Evolutionary conservation across 2,113 vertebrate genomes (phyloP).

Genomic region (Phyllostomus hastatus): DNA sequence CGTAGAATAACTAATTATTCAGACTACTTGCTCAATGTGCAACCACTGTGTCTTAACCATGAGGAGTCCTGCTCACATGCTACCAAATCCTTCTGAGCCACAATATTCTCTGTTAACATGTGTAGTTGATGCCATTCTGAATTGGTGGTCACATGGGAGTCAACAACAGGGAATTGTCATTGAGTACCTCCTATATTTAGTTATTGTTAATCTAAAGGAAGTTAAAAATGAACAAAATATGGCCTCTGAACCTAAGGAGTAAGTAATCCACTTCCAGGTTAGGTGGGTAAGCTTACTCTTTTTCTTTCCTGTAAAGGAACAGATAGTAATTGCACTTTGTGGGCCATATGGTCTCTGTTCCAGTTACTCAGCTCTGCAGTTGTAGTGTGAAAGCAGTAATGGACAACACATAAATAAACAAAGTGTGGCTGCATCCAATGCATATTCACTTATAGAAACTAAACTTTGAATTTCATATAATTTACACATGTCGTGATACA

Average conservation of each 20-base stretch:
- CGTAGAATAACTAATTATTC: not conserved
- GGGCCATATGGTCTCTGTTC: not conserved
- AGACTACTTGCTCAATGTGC: not conserved
- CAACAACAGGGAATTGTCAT: not conserved
- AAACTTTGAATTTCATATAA: conserved; percentile 17
- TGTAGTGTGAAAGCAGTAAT: not conserved
- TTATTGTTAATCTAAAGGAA: not conserved
- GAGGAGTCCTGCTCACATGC: not conserved
- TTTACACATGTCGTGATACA: not conserved
- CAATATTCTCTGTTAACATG: not conserved
- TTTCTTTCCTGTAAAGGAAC: not conserved
- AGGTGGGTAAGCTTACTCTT: not conserved
- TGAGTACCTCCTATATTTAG: not conserved
- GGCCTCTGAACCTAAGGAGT: not conserved
- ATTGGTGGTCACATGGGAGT: not conserved
- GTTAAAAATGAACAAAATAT: not conserved
- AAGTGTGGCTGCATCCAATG: not conserved
- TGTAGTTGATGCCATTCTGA: not conserved
- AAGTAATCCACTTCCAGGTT: not conserved
- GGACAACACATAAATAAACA: not conserved
- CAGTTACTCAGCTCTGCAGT: not conserved
- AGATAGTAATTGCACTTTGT: not conserved
- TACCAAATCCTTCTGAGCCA: not conserved
- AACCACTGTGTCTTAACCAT: not conserved
- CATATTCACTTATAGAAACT: not conserved